Conservation (phyloP, 1,140 invertebrate species). For the Onthophagus taurus region DNA sequence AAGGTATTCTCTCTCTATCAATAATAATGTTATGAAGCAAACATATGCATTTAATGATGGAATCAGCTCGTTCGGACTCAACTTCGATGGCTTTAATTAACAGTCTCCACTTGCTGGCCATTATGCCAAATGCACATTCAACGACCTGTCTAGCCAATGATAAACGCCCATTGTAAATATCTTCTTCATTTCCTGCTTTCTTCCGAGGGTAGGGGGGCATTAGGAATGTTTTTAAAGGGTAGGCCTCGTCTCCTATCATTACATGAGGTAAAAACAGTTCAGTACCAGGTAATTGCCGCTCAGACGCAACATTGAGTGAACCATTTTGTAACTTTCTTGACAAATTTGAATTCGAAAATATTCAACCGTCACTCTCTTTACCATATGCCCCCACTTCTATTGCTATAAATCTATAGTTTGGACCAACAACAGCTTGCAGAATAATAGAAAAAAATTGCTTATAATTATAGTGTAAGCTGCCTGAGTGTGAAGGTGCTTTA, state of each 20-base stretch:
- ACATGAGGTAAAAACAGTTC: conserved; percentile 5
- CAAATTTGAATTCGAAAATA: conserved; percentile 18
- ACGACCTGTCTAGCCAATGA: conserved; percentile 9
- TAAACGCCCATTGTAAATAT: conserved; percentile 13
- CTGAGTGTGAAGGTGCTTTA: conserved; percentile 1
- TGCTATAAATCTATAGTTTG: conserved; percentile 32
- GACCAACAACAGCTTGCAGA: conserved; percentile 34
- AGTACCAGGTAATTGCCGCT: background rate
- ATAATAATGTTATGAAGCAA: conserved; percentile 1
- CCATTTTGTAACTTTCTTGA: conserved; percentile 2
- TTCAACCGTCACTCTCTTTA: conserved; percentile 34
- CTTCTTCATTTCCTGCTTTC: conserved; percentile 10
- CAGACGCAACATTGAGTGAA: background rate
- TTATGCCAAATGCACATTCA: conserved; percentile 1
- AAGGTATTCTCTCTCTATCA: background rate
- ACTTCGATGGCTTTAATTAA: background rate
- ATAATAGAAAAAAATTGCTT: conserved; percentile 31
- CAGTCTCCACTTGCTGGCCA: background rate
- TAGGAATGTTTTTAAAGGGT: conserved; percentile 26
- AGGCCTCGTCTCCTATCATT: conserved; percentile 22
- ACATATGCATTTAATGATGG: background rate
- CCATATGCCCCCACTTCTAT: conserved; percentile 37
- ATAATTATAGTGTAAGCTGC: conserved; percentile 5
- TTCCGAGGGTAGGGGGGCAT: conserved; percentile 29
- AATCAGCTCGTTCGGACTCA: background rate